Evolutionary conservation across 2,113 vertebrate species (phyloP).

Genomic region (Litocranius walleri): DNA sequence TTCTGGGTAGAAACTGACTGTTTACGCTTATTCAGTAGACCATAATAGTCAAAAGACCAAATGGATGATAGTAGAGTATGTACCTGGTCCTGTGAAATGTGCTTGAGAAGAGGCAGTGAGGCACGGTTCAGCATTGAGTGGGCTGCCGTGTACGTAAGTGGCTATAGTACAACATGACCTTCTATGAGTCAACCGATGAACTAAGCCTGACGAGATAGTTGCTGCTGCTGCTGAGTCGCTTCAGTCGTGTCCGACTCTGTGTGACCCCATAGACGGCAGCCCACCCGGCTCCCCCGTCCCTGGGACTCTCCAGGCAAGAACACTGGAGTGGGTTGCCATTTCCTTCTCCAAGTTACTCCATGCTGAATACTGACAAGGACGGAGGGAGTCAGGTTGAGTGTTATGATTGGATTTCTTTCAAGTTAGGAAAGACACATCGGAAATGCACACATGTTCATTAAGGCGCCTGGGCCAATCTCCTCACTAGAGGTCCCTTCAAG

Average conservation of each 20-base stretch:
- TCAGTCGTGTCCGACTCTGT: too few species aligned
- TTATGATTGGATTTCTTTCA: not conserved
- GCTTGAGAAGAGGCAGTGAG: not conserved
- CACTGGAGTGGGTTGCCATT: too few species aligned
- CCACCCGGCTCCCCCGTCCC: too few species aligned
- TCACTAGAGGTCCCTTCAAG: not conserved
- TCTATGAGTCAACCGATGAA: not conserved
- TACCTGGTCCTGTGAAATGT: not conserved
- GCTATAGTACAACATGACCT: not conserved
- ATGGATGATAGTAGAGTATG: not conserved
- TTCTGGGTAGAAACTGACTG: not conserved
- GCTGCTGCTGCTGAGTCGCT: too few species aligned
- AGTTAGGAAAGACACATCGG: not conserved
- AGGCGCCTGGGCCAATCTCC: not conserved
- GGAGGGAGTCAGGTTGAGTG: not conserved
- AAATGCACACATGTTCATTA: not conserved
- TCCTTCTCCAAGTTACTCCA: not conserved
- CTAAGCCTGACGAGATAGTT: not conserved
- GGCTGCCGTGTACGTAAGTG: not conserved
- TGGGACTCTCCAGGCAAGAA: too few species aligned
- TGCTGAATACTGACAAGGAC: not conserved
- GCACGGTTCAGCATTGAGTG: not conserved
- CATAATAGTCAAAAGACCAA: not conserved
- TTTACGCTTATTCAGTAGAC: not conserved
- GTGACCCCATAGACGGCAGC: too few species aligned